Evolutionary conservation across 92 coral and sea anemone genomes (phyloP).

Genomic region (Paragorgia papillata): DNA sequence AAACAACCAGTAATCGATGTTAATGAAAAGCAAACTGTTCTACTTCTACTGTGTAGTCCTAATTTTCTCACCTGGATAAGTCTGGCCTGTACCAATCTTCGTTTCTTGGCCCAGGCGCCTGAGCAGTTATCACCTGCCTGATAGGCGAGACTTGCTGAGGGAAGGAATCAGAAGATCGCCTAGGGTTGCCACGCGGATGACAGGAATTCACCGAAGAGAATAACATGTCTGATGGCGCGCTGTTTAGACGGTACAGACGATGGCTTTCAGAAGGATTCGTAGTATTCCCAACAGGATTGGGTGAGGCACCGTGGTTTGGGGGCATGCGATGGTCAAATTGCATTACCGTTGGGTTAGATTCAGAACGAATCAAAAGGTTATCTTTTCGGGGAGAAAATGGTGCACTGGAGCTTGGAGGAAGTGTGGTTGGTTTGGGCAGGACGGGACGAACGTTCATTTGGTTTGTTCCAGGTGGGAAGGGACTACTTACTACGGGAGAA

Average conservation of each 20-base stretch:
- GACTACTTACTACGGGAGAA: not conserved
- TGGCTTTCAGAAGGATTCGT: not conserved
- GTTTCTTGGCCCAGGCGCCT: slow-evolving; percentile 39
- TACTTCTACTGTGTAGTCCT: no score
- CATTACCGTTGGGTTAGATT: not conserved
- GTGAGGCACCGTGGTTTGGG: no score
- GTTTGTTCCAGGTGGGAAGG: not conserved
- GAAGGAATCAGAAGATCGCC: not conserved
- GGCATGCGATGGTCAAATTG: no score
- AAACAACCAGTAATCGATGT: no score
- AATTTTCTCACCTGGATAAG: slow-evolving; percentile 76
- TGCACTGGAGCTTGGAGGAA: no score
- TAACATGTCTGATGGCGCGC: not conserved
- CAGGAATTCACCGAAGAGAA: not conserved
- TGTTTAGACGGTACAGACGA: not conserved
- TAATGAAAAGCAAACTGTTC: no score
- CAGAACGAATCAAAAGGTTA: not conserved
- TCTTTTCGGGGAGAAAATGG: no score
- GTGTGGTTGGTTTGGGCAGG: no score
- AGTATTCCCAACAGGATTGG: not conserved
- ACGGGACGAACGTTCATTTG: not conserved
- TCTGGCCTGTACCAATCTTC: slow-evolving; percentile 93
- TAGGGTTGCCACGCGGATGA: not conserved
- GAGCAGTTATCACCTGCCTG: not conserved
- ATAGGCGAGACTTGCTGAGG: slow-evolving; percentile 17